These are phyloP conservation scores for Neomonachus schauinslandi DNA, from an alignment of 2,113 vertebrate genomes.

Conservation along the genomic window DNA sequence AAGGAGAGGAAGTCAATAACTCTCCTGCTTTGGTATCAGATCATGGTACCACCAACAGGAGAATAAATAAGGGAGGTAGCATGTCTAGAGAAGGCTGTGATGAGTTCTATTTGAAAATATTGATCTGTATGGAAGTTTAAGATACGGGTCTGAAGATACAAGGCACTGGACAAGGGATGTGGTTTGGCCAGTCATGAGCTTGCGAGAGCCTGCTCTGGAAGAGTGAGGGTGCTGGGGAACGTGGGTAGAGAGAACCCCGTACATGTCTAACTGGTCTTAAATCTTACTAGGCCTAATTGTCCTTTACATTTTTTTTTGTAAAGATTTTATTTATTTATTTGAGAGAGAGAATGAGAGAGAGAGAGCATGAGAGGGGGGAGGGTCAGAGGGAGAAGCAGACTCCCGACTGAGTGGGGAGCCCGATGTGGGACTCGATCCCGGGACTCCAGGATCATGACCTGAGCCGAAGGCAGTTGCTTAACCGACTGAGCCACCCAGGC, in stretches of 20 bases:
- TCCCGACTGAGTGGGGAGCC: too few species aligned
- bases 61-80: background rate
- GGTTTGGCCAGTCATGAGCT: too few species aligned
- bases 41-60: background rate
- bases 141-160: background rate
- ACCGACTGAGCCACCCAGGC: too few species aligned
- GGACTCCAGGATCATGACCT: too few species aligned
- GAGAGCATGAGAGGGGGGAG: too few species aligned
- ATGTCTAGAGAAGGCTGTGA: background rate
- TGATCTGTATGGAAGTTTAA: background rate
- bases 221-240: too few species aligned
- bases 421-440: too few species aligned
- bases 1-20: background rate
- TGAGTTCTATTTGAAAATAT: background rate
- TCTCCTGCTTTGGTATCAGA: background rate
- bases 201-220: background rate
- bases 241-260: background rate
- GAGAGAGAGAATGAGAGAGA: too few species aligned
- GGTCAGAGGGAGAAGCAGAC: too few species aligned
- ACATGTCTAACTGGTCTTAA: background rate
- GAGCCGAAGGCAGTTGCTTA: too few species aligned
- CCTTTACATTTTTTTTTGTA: background rate
- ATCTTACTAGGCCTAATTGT: background rate
- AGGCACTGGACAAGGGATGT: background rate
- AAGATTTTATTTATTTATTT: too few species aligned